Conservation (phyloP, 2,113 vertebrate genomes). For the Uropsilus gracilis region DNA sequence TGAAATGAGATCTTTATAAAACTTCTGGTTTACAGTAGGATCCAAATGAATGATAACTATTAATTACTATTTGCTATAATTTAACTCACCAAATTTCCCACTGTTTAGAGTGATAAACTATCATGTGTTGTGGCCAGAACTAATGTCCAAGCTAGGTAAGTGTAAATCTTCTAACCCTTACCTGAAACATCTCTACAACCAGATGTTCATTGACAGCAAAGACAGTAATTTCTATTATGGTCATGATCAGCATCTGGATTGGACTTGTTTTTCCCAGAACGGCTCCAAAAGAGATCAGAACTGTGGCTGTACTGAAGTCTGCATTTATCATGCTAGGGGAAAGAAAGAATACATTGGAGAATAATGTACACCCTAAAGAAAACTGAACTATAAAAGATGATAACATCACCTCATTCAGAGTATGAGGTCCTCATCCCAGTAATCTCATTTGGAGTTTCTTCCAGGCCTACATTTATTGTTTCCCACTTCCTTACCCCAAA, state of each 20-base stretch:
- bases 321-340: slow-evolving; percentile 94
- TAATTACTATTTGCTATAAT: not conserved
- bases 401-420: not conserved
- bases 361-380: not conserved
- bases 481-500: not conserved
- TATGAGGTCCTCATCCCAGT: rapidly evolving
- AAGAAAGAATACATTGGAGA: slow-evolving; percentile 7
- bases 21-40: not conserved
- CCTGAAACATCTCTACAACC: slow-evolving; percentile 82
- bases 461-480: not conserved
- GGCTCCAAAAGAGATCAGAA: slow-evolving; percentile 97
- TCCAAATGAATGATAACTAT: not conserved
- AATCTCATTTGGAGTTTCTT: too few relatives aligned
- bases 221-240: slow-evolving; percentile 92
- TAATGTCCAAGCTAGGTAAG: not conserved
- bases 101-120: not conserved
- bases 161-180: slow-evolving; percentile 76
- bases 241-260: slow-evolving; percentile 95
- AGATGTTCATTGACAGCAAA: slow-evolving; percentile 94
- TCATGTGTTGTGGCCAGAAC: not conserved
- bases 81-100: not conserved
- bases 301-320: slow-evolving; percentile 96
- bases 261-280: slow-evolving; percentile 97
- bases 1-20: not conserved
- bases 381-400: not conserved